These are phyloP conservation scores for Tetragonisca angustula DNA, from an alignment of 2,888 invertebrate species.

Conservation along the genomic window DNA sequence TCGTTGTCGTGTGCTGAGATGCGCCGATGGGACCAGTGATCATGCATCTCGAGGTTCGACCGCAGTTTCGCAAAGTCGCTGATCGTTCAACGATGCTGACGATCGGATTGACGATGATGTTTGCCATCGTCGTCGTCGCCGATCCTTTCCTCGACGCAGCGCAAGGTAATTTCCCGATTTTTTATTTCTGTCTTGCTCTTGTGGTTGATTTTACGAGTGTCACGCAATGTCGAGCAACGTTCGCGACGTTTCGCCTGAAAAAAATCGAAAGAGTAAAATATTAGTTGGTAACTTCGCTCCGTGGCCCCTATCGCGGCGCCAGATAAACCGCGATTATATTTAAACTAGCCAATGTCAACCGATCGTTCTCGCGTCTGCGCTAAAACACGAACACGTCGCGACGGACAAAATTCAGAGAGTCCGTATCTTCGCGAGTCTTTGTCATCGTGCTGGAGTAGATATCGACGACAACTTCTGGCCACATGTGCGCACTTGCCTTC, in stretches of 20 bases:
- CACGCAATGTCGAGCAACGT: not conserved
- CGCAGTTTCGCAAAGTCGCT: slow-evolving; percentile 1
- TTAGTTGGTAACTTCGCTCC: too few species aligned
- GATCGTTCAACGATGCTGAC: slow-evolving; percentile 52
- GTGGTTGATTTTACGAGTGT: not conserved
- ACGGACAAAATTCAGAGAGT: slow-evolving; percentile 75
- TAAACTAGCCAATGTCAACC: slow-evolving; percentile 51
- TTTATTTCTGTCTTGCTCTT: not conserved
- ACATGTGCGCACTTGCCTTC: slow-evolving; percentile 70
- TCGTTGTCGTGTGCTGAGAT: slow-evolving; percentile 24
- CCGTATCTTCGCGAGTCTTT: slow-evolving; percentile 57
- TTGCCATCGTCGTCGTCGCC: slow-evolving; percentile 50
- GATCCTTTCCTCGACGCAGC: slow-evolving; percentile 66
- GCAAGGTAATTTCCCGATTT: slow-evolving; percentile 67
- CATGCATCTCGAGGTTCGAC: slow-evolving; percentile 7
- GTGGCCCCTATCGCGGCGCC: not conserved
- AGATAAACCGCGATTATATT: slow-evolving; percentile 50
- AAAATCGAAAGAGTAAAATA: not conserved
- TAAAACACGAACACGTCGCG: slow-evolving; percentile 67
- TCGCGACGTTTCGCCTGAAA: not conserved
- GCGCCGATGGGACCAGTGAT: slow-evolving; percentile 40
- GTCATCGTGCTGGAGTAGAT: slow-evolving; percentile 65
- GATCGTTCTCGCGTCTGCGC: slow-evolving; percentile 40
- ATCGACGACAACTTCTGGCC: slow-evolving; percentile 77
- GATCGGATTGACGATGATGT: slow-evolving; percentile 56